Evolutionary conservation across 2,113 vertebrate genomes (phyloP).

Genomic region (Rhinoderma darwinii): DNA sequence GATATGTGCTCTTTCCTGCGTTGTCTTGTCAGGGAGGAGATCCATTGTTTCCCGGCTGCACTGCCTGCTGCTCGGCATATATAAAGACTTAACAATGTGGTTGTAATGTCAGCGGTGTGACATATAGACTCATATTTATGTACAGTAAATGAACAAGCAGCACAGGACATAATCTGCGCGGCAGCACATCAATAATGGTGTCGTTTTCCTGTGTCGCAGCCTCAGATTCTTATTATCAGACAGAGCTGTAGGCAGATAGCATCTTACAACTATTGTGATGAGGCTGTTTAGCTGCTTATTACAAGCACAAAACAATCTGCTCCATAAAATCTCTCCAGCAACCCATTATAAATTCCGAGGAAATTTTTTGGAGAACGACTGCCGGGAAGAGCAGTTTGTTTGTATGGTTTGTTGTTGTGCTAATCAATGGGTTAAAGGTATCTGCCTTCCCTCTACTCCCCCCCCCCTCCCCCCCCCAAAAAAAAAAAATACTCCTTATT

Average conservation of each 20-base stretch:
- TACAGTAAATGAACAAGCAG: conserved; percentile 38
- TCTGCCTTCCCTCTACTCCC: no score
- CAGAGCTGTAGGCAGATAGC: conserved; percentile 20
- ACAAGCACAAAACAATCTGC: conserved; percentile 33
- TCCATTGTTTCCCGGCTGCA: not conserved
- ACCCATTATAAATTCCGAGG: not conserved
- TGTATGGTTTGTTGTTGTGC: not conserved
- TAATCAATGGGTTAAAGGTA: conserved; percentile 1
- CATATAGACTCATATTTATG: conserved; percentile 47
- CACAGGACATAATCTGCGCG: conserved; percentile 14
- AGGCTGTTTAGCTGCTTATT: conserved; percentile 36
- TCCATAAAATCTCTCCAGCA: conserved; percentile 3
- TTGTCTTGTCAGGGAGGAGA: not conserved
- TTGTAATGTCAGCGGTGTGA: conserved; percentile 29
- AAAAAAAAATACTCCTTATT: not conserved
- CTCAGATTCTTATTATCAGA: not conserved
- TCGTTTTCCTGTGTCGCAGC: conserved; percentile 21
- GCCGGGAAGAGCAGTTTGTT: not conserved
- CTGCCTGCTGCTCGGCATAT: not conserved
- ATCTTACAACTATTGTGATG: conserved; percentile 41
- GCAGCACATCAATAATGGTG: conserved; percentile 36
- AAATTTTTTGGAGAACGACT: not conserved
- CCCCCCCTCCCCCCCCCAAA: not conserved
- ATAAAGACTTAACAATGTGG: conserved; percentile 11
- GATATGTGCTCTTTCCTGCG: not conserved